Evolutionary conservation across 2,113 vertebrate species (phyloP), one percentile per base, ranked within the genome.

Genomic region (Triplophysa tibetana): DNA sequence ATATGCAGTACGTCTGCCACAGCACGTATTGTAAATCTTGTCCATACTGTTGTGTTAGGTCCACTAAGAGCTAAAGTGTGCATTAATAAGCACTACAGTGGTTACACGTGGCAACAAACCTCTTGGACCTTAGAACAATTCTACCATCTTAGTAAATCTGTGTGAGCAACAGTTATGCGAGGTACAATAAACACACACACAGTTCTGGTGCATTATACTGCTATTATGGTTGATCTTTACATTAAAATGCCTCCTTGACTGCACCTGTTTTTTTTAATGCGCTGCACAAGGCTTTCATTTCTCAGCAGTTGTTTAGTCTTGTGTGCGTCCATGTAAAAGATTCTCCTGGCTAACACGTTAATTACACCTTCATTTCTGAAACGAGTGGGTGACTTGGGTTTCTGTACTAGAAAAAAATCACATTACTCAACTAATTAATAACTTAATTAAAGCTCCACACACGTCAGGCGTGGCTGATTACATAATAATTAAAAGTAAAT

Each of bases 351-450:
- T 83, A 85, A 83, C 56, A 41, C 23, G 19, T 24, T 84, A 82
- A 87, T 84, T 82, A 79, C 64, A 73, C 67, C 70, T 73, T 33
- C 14, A 67, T 85, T 82, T 65, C 58, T 29, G 62, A 73, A 60
- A 85, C 81, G 80, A 78, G 56, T 84, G 86, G 83, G 86, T 89
- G 87, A 87, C 80, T 85, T 80, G 82, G 75, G 81, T 78, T 86
- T 87, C 86, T 85, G 85, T 84, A 89, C 75, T 81, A 72, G 82
- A 88, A 86, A 89, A 88, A 90, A 91, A 83, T 65, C 83, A 85
- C 87, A 90, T 92, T 92, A 92, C 92, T 91, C 85, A 88, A 86
- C 88, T 90, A 93, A 93, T 92, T 93, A 92, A 91, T 92, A 92
- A 89, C 90, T 92, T 91, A 92, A 93, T 92, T 92, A 92, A 91